These are phyloP conservation scores for Periophthalmus modestus DNA, from an alignment of 2,113 vertebrate genomes.

Conservation along the genomic window DNA sequence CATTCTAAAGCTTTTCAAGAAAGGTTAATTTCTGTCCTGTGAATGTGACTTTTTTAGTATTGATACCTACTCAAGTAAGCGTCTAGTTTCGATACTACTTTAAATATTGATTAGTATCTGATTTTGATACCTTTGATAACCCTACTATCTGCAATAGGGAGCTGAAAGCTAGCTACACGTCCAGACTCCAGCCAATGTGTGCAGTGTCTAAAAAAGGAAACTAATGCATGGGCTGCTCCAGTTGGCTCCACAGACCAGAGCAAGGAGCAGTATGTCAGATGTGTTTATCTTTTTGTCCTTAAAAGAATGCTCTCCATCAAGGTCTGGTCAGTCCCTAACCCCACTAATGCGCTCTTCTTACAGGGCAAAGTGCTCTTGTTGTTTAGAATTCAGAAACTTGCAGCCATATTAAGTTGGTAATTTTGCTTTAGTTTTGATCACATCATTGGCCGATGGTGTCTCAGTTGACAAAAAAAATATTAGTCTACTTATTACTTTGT, in stretches of 20 bases:
- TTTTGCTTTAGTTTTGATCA: too few species aligned
- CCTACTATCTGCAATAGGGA: neutral
- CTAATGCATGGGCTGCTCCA: neutral
- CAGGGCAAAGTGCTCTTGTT: conserved; percentile 1
- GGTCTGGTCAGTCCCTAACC: neutral
- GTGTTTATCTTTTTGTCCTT: conserved; percentile 12
- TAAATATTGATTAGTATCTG: too few species aligned
- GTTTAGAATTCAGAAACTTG: neutral
- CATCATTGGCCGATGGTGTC: too few species aligned
- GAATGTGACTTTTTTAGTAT: too few species aligned
- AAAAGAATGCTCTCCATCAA: conserved; percentile 1
- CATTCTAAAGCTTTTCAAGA: too few species aligned
- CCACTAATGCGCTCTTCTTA: neutral
- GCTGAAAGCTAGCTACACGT: neutral
- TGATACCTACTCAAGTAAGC: too few species aligned
- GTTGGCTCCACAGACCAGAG: conserved; percentile 10
- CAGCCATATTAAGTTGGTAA: neutral
- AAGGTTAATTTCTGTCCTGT: too few species aligned
- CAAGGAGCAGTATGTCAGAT: conserved; percentile 8
- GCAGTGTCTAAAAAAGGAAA: conserved; percentile 6
- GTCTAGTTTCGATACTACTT: too few species aligned
- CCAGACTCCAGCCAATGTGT: neutral
- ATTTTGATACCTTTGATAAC: neutral
- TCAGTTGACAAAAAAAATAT: too few species aligned
- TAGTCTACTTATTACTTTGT: too few species aligned